phyloP scores from a whole-genome alignment of 1,140 invertebrate species.

The Diorhabda carinulata region DNA sequence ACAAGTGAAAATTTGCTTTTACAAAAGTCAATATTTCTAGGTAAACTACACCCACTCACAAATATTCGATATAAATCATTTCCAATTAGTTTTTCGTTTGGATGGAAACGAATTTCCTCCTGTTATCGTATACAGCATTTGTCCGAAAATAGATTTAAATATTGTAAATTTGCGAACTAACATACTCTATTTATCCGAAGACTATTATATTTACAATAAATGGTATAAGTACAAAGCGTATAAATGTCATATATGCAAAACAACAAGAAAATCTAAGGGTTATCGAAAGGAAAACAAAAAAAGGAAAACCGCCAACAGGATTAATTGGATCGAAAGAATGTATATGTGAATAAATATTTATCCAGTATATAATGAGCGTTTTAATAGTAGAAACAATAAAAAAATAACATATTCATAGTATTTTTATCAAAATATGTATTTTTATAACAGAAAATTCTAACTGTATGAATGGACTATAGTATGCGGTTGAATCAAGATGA shows the following conservation, averaged over 20 bases:
- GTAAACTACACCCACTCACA: slow-evolving; percentile 14
- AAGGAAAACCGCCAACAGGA: neutral
- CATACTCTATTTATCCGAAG: neutral
- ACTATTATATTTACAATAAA: neutral
- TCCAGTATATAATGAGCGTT: no score
- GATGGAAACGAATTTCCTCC: slow-evolving; percentile 28
- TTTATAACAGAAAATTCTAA: no score
- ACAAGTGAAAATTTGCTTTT: no score
- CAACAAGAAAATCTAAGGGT: slow-evolving; percentile 8
- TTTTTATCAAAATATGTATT: no score
- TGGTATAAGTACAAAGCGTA: slow-evolving; percentile 14
- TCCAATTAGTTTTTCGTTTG: slow-evolving; percentile 24
- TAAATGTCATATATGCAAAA: slow-evolving; percentile 11
- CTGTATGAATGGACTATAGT: no score
- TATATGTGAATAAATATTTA: slow-evolving; percentile 4
- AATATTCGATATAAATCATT: slow-evolving; percentile 24
- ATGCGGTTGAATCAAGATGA: no score
- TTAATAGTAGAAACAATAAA: no score
- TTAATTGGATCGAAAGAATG: slow-evolving; percentile 13
- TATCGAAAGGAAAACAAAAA: slow-evolving; percentile 8
- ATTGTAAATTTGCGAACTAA: neutral
- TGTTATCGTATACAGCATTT: slow-evolving; percentile 26
- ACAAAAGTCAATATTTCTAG: neutral
- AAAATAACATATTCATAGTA: no score
- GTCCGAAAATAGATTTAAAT: slow-evolving; percentile 2